phyloP scores from a whole-genome alignment of 92 coral and sea anemone genomes.

The Epizoanthus illoricatus region DNA sequence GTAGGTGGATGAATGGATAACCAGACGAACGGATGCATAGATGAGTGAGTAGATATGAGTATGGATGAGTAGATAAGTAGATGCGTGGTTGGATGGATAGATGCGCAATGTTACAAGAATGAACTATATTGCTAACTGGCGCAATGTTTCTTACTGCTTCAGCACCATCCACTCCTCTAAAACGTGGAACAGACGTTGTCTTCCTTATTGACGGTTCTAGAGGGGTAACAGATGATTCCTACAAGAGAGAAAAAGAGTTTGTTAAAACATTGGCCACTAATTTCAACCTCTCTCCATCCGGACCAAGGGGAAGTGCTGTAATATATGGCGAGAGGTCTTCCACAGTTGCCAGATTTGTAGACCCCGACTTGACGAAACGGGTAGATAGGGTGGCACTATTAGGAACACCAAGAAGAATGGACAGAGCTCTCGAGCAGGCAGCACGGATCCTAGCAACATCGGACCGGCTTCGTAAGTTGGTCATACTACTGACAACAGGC shows the following conservation, averaged over 20 bases:
- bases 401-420: slow-evolving; percentile 59
- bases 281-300: slow-evolving; percentile 47
- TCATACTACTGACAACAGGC: slow-evolving; percentile 75
- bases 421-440: slow-evolving; percentile 54
- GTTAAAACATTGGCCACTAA: slow-evolving; percentile 58
- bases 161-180: slow-evolving; percentile 60
- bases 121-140: background rate
- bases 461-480: slow-evolving; percentile 44
- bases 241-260: slow-evolving; percentile 55
- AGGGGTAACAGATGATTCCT: slow-evolving; percentile 37
- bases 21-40: too few relatives aligned
- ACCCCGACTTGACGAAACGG: slow-evolving; percentile 27
- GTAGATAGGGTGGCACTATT: slow-evolving; percentile 54
- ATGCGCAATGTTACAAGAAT: background rate
- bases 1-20: too few relatives aligned
- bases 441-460: slow-evolving; percentile 42
- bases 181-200: slow-evolving; percentile 61
- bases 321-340: slow-evolving; percentile 47
- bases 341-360: slow-evolving; percentile 35
- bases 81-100: background rate
- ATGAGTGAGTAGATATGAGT: too few relatives aligned
- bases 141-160: background rate
- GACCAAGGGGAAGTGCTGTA: slow-evolving; percentile 53
- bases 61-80: background rate
- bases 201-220: slow-evolving; percentile 65